Evolutionary conservation across 1,140 invertebrate species (phyloP).

Genomic region (Solenopsis fugax): DNA sequence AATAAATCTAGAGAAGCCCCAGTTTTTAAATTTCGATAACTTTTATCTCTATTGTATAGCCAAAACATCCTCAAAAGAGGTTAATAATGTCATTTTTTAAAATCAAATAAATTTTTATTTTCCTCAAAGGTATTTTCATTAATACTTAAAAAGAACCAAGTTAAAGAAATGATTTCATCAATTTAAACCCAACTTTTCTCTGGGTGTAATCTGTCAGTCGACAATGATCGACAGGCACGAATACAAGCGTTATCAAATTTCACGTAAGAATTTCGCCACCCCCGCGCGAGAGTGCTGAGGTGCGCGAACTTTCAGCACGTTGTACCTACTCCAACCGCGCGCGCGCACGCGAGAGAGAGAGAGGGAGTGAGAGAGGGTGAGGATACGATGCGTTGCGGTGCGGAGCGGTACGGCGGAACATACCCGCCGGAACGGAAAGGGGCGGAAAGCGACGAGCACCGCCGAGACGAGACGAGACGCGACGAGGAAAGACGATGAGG

Average conservation of each 20-base stretch:
- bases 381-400: conserved; percentile 33
- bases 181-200: too few relatives aligned
- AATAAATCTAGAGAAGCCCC: too few relatives aligned
- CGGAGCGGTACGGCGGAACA: conserved; percentile 7
- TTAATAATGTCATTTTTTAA: too few relatives aligned
- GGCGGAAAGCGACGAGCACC: conserved; percentile 74
- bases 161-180: too few relatives aligned
- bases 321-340: neutral
- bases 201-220: neutral
- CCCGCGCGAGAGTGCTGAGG: neutral
- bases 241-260: neutral
- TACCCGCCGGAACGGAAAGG: conserved; percentile 67
- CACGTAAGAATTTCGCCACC: neutral
- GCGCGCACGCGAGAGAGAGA: neutral
- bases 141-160: too few relatives aligned
- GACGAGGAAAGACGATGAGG: conserved; percentile 79
- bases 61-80: too few relatives aligned
- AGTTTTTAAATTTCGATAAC: too few relatives aligned
- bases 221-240: neutral
- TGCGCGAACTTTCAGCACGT: conserved; percentile 37
- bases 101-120: too few relatives aligned
- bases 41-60: too few relatives aligned
- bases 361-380: too few relatives aligned
- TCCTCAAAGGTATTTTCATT: too few relatives aligned
- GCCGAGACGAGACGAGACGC: conserved; percentile 75